Evolutionary conservation across 2,888 invertebrate species (phyloP).

Genomic region (Drosophila ustulata): DNA sequence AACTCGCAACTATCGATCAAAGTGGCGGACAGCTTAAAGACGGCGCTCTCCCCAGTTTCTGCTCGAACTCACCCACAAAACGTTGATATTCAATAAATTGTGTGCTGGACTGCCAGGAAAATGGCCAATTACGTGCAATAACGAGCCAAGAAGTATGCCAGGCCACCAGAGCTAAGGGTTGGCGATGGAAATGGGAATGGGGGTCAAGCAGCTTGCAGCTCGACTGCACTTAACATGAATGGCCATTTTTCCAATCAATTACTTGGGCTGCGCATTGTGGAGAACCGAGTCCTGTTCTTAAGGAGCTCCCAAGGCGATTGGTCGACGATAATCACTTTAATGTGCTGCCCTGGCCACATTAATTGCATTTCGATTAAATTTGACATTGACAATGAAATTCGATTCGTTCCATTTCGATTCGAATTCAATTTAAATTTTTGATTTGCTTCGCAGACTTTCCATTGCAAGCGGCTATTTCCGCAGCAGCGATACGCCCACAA

Average conservation of each 20-base stretch:
- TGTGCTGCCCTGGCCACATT: conserved; percentile 28
- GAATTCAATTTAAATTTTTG: conserved; percentile 7
- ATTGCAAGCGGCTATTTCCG: conserved; percentile 33
- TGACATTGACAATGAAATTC: conserved; percentile 35
- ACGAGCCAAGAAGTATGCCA: conserved; percentile 71
- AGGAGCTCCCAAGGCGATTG: conserved; percentile 27
- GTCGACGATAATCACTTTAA: conserved; percentile 46
- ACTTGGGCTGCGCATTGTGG: conserved; percentile 37
- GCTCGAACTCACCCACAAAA: conserved; percentile 22
- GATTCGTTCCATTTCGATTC: background rate
- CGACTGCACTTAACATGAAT: conserved; percentile 70
- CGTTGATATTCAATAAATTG: conserved; percentile 77
- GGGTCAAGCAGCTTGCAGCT: conserved; percentile 18
- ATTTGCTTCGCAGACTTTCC: conserved; percentile 28
- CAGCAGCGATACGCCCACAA: conserved; percentile 32
- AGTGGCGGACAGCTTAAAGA: conserved; percentile 34
- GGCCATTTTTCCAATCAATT: conserved; percentile 78
- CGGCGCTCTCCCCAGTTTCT: conserved; percentile 4
- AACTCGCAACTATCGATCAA: conserved; percentile 66
- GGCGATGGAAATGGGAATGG: background rate
- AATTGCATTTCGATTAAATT: conserved; percentile 29
- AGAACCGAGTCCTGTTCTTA: conserved; percentile 1
- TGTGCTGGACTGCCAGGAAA: conserved; percentile 57
- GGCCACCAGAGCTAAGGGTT: conserved; percentile 18
- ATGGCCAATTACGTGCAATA: conserved; percentile 80